Evolutionary conservation across 2,888 invertebrate genomes (phyloP).

Genomic region (Drosophila kuntzei): DNA sequence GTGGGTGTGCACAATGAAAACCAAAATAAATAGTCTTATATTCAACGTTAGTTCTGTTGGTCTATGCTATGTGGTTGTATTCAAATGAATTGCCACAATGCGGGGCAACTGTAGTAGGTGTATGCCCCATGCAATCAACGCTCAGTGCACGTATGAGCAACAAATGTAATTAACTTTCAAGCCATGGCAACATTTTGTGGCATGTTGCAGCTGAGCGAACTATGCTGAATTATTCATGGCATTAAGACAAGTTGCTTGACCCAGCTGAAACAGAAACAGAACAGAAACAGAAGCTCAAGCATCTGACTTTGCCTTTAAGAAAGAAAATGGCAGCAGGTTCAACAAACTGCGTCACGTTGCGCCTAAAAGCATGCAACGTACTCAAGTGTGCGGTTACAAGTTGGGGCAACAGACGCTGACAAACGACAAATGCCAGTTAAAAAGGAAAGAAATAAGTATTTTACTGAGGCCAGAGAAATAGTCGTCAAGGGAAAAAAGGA

Average conservation of each 20-base stretch:
- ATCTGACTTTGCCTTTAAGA: constrained; percentile 59
- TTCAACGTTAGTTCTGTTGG: constrained; percentile 7
- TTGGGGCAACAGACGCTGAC: constrained; percentile 67
- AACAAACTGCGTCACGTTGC: constrained; percentile 77
- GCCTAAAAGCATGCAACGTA: constrained; percentile 75
- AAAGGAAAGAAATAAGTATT: constrained; percentile 46
- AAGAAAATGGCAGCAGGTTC: constrained; percentile 53
- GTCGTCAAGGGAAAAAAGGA: constrained; percentile 43
- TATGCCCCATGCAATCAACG: constrained; percentile 61
- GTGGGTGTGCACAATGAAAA: constrained; percentile 13
- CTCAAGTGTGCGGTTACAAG: constrained; percentile 76
- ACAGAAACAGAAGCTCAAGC: constrained; percentile 30
- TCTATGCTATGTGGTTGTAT: constrained; percentile 36
- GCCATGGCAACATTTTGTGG: constrained; percentile 50
- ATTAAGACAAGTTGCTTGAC: constrained; percentile 68
- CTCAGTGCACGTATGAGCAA: constrained; percentile 64
- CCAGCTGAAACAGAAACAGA: constrained; percentile 32
- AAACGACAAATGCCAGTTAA: constrained; percentile 75
- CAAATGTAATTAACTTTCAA: constrained; percentile 77
- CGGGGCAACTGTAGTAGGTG: constrained; percentile 22
- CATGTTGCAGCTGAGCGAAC: constrained; percentile 36
- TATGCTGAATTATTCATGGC: constrained; percentile 74
- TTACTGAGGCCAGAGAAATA: constrained; percentile 37
- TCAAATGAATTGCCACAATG: constrained; percentile 49
- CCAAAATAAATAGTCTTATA: constrained; percentile 35